Conservation (phyloP, 2,888 invertebrate species). For the Aspidiotus destructor region DNA sequence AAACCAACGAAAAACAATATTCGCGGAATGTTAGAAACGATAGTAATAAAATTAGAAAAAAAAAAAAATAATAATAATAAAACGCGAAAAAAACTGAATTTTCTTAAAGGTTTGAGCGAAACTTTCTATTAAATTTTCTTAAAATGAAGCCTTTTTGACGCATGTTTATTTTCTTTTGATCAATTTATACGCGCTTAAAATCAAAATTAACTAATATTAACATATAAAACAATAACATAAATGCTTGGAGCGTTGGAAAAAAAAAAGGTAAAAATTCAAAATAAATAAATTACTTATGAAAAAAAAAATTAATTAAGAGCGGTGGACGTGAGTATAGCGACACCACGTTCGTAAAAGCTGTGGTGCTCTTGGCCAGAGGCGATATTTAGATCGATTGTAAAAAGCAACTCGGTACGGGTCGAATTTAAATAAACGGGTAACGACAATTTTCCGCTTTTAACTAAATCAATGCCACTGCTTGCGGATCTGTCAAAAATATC, state of each 20-base stretch:
- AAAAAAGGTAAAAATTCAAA: constrained; percentile 7
- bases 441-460: constrained; percentile 52
- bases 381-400: constrained; percentile 88
- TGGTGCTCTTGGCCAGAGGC: constrained; percentile 84
- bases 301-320: constrained; percentile 60
- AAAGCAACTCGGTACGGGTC: constrained; percentile 84
- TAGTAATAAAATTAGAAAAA: too few species aligned
- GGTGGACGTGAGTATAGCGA: constrained; percentile 89
- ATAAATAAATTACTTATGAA: neutral
- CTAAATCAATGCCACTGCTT: constrained; percentile 10
- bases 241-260: constrained; percentile 3
- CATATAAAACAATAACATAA: constrained; percentile 1
- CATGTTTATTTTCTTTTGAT: too few species aligned
- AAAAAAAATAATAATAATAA: too few species aligned
- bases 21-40: too few species aligned
- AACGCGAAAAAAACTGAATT: too few species aligned
- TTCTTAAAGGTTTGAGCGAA: too few species aligned
- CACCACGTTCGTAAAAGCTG: constrained; percentile 96
- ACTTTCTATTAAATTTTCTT: too few species aligned
- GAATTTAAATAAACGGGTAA: constrained; percentile 96
- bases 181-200: too few species aligned
- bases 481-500: neutral
- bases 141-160: too few species aligned
- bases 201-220: too few species aligned
- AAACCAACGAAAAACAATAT: too few species aligned